Base-by-base conservation (phyloP, 35 echinoderm and acorn worm genomes). In the Chiridota heheva region DNA sequence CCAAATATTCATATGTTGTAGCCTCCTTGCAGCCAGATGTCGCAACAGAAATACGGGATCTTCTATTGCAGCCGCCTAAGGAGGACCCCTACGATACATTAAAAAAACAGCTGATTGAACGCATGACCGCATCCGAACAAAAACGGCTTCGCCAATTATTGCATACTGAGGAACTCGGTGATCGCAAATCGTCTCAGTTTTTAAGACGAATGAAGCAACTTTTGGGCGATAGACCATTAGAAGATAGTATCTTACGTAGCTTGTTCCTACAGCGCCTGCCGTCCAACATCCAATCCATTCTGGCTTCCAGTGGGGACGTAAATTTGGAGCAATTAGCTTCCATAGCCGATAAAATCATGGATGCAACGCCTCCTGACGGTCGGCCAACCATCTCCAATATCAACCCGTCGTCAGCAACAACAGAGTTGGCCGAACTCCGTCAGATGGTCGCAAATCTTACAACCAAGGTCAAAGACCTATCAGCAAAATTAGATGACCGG, bases 1-100 rank as follows among this genome's bases (percentile, higher is more conserved):
- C 86, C 5, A 88, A 70, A 62, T 89, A 45, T 64, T 22, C 64
- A 2, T 83, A 83, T 53, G 68, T 89, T 16, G 44, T 89, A 24
- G 71, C 58, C 0, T 77, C 58, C 16, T 31, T 76, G 1, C 83
- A 77, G 25, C 71, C 70, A 10, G 70, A 86, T 12, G 1, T 60
- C 22, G 69, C 71, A 57, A 10, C 12, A 36, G 83, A 63, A 64
- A 60, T 77, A 17, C 51, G 70, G 2, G 83, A 86, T 25, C 31
- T 86, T 16, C 22, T 77, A 28, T n/a, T 85, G 8, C 7, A 3
- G 10, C 51, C 71, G 12, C 71, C 71, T 10, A 17, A 35, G 22
- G 48, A 32, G 4, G 42, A 77, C 24, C 70, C 39, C 2, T 64
- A 86, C 33, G 8, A 38, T 17, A 63, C 25, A 18, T 8, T 86